Base-by-base conservation (phyloP, 1,140 invertebrate genomes). In the Drosophila obscura region DNA sequence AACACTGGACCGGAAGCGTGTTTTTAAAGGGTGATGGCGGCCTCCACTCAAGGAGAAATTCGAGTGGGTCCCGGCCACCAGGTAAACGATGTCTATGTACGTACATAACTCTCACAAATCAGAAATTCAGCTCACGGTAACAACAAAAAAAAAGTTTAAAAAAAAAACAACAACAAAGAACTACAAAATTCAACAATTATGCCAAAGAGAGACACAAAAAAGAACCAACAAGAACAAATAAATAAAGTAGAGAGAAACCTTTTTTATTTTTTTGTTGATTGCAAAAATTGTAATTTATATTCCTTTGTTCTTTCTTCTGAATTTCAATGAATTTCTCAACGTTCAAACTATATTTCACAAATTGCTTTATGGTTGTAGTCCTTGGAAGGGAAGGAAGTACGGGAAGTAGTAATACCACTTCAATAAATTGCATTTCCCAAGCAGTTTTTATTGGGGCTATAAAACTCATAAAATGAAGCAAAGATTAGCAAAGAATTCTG, bases 51-150 rank as follows among this genome's bases (percentile, higher is more conserved):
- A 94, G 97, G 97, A 92, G 97, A 98, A 94, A 98, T 98, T 92
- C 95, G 97, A 94, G 96, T 98, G 93, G 97, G 97, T 93, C 95
- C 96, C 92, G 96, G 96, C 92, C 97, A 98, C 94, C 97, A 98
- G 96, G 97, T 97, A 93, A 93, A 93, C 92, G 93, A 93, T 92
- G 92, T 93, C 92, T 93, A 93, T 93, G 93, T 93, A 93, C 93
- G 93, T 93, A 93, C 93, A 93, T 93, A 92, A 92, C 89, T 92
- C 91, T 92, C 85, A 91, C 91, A 92, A 92, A 89, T 88, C 83
- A 88, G 83, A 88, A 89, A 88, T 78, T 88, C 83, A 88, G 84
- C 87, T 92, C 91, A 93, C 92, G 93, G 92, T 93, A 93, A 93
- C 92, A 92, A 87, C 75, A 62, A 67, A 26, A 28, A 52, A 46